A percentile compares a stretch with the other conserved stretches of the same genome.
These are phyloP conservation scores for Drosophila kohkoa DNA, from an alignment of 1,140 invertebrate genomes.

Conservation along the genomic window DNA sequence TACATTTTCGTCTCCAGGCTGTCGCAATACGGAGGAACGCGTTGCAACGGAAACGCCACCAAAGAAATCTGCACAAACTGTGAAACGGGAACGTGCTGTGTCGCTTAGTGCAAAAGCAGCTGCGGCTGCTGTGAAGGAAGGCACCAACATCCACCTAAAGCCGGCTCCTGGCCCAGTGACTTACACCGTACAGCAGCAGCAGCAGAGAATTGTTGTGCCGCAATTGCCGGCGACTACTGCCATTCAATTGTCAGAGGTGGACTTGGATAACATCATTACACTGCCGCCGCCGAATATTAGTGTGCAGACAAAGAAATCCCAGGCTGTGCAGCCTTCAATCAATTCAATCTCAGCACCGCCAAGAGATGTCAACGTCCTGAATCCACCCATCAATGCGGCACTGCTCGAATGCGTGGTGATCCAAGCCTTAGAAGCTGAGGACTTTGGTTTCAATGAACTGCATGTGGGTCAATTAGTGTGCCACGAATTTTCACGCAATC, in stretches of 20 bases:
- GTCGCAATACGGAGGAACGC: slow-evolving; percentile 64
- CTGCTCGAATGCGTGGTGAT: slow-evolving; percentile 47
- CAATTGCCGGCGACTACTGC: background rate
- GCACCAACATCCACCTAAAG: slow-evolving; percentile 34
- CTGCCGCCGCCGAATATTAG: slow-evolving; percentile 30
- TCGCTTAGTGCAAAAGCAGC: slow-evolving; percentile 64
- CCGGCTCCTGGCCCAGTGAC: slow-evolving; percentile 14
- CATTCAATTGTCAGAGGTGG: slow-evolving; percentile 14
- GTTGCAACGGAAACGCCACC: slow-evolving; percentile 9
- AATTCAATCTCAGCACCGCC: background rate
- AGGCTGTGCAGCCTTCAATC: background rate
- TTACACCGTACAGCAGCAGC: background rate
- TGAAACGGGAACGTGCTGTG: slow-evolving; percentile 51
- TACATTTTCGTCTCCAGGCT: slow-evolving; percentile 25
- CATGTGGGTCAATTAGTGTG: slow-evolving; percentile 48
- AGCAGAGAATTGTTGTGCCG: background rate
- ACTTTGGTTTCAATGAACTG: slow-evolving; percentile 29
- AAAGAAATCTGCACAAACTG: slow-evolving; percentile 31
- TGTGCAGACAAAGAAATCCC: slow-evolving; percentile 9
- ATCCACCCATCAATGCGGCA: slow-evolving; percentile 39
- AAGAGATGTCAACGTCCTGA: slow-evolving; percentile 44
- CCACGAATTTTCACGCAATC: slow-evolving; percentile 33
- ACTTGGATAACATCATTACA: slow-evolving; percentile 24
- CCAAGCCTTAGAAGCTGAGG: slow-evolving; percentile 51
- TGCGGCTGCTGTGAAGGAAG: slow-evolving; percentile 56